A percentile compares a stretch with the other conserved stretches of the same genome.
Conservation (phyloP, 2,113 vertebrate genomes). For the Mustelus asterias region DNA sequence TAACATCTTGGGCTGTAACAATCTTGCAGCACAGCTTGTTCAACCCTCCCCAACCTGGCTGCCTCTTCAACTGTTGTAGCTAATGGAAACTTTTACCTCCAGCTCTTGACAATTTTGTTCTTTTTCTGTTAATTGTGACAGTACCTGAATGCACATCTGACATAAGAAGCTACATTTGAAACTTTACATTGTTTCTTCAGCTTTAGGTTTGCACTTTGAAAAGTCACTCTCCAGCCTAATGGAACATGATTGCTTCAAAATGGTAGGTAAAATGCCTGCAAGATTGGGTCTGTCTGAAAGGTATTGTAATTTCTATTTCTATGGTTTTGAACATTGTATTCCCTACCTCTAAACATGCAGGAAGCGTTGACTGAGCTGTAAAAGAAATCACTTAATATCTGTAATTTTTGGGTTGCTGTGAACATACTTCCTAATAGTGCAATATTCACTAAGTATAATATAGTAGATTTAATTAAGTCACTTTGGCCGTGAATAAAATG, state of each 20-base stretch:
- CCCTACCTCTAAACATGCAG: not conserved
- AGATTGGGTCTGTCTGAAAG: not conserved
- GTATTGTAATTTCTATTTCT: not conserved
- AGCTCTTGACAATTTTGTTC: not conserved
- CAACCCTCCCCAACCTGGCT: not conserved
- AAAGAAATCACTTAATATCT: not conserved
- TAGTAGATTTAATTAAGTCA: conserved; percentile 19
- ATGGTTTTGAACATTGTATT: not conserved
- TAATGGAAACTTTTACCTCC: not conserved
- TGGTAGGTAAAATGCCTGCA: not conserved
- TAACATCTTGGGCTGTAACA: not conserved
- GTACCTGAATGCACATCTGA: not conserved
- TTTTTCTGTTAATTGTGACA: not conserved
- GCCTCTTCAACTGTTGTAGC: not conserved
- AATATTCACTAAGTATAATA: not conserved
- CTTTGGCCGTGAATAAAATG: conserved; percentile 3
- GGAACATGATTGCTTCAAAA: not conserved
- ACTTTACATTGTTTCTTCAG: not conserved
- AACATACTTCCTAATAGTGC: not conserved
- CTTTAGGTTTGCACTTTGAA: not conserved
- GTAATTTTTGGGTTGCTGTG: not conserved
- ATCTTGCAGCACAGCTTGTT: not conserved
- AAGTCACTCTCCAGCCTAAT: conserved; percentile 3
- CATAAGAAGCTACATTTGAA: not conserved
- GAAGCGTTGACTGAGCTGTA: not conserved